Percentiles rank a stretch among this genome's conserved stretches.
Conservation (phyloP, 1,140 invertebrate genomes). For the Anadara kagoshimensis region DNA sequence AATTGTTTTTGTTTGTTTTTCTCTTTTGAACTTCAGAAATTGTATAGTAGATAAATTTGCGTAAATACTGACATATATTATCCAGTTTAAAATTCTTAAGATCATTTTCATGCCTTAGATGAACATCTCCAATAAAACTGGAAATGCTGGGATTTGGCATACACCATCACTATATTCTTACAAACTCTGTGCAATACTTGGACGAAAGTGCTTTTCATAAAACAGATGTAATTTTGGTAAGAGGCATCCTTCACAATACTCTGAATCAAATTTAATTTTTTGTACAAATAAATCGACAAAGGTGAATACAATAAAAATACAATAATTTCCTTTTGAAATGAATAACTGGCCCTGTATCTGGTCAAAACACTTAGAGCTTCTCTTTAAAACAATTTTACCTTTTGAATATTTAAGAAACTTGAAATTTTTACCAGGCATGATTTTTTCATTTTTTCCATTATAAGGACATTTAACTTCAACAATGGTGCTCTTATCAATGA, state of each 20-base stretch:
- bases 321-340: slow-evolving; percentile 6
- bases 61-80: neutral
- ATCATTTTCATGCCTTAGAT: too few relatives aligned
- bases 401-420: neutral
- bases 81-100: too few relatives aligned
- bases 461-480: slow-evolving; percentile 46
- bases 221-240: too few relatives aligned
- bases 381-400: slow-evolving; percentile 2
- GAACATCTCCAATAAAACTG: too few relatives aligned
- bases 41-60: neutral
- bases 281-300: too few relatives aligned
- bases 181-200: too few relatives aligned
- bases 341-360: slow-evolving; percentile 21
- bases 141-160: too few relatives aligned
- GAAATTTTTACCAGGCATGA: slow-evolving; percentile 1
- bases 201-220: too few relatives aligned
- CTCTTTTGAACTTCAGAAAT: neutral
- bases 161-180: too few relatives aligned
- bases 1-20: slow-evolving; percentile 41
- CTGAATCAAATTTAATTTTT: too few relatives aligned
- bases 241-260: too few relatives aligned
- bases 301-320: slow-evolving; percentile 5
- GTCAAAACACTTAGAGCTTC: neutral
- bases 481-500: slow-evolving; percentile 8
- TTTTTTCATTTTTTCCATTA: slow-evolving; percentile 24